Evolutionary conservation across 2,888 invertebrate species (phyloP), one percentile per base, ranked within the genome.

Genomic region (Toxonevra muliebris): DNA sequence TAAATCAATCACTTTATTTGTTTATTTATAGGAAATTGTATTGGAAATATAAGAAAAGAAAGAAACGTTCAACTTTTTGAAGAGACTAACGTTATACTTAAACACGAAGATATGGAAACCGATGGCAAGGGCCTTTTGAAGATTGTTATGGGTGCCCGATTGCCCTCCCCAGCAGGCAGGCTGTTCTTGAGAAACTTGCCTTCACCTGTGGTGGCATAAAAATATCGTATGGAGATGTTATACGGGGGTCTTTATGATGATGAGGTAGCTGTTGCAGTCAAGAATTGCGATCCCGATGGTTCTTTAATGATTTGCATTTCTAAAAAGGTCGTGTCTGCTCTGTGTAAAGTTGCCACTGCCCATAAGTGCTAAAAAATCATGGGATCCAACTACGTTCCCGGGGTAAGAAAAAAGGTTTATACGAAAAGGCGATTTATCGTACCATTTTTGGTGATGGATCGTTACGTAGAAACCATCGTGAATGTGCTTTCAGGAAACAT

Each of bases 381-480:
- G 96, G 99, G 99, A 76, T 98, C 99, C 79, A 98, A 99, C 89
- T 99, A 92, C 88, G 87, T 89, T 13, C 98, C 97, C 65, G 99
- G n/a, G n/a, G 99, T 83, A 98, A 98, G 89, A 99, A 98, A 86
- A 98, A 98, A 87, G 99, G 99, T 89, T 86, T 99, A 84, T 98
- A 95, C 82, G 97, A 98, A 87, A 99, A 99, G 88, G 95, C 96
- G 77, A 98, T 99, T 87, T 99, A 99, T 88, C 94, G 98, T 87
- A 99, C 99, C 71, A 97, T 99, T 85, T n/a, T 90, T 99, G 82
- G 99, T 99, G 99, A 99, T 99, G 99, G 99, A 99, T 75, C 95
- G 99, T 88, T 98, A 98, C 83, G 95, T 95, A 70, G 99, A 99
- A 87, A 97, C 99, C 74, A 99, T 99, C 81, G 98, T 99, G 87